A percentile compares a stretch with the other conserved stretches of the same genome.
Evolutionary conservation across 2,113 vertebrate genomes (phyloP).

Genomic region (Hippotragus niger): DNA sequence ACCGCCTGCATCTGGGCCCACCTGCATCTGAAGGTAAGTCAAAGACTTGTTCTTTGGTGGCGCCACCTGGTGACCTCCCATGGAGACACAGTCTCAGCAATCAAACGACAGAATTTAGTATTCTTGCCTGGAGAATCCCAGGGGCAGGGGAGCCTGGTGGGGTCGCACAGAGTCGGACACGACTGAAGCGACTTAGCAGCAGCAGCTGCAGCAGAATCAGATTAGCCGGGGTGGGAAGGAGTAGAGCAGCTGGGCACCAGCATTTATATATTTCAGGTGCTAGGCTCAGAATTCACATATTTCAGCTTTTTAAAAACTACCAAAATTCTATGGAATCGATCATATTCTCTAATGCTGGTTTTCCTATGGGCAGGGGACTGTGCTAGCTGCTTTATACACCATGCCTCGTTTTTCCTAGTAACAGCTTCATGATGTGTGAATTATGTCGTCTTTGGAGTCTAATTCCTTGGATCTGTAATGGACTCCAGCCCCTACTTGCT

Average conservation of each 20-base stretch:
- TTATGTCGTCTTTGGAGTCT: not conserved
- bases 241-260: not conserved
- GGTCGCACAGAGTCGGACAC: too few relatives aligned
- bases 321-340: not conserved
- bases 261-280: not conserved
- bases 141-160: too few relatives aligned
- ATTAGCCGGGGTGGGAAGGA: rapidly evolving
- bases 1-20: not conserved
- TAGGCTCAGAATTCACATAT: not conserved
- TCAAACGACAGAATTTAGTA: not conserved
- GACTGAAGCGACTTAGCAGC: too few relatives aligned
- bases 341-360: not conserved
- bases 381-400: not conserved
- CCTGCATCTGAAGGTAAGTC: conserved; percentile 17
- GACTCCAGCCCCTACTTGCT: not conserved
- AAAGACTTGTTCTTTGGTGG: conserved; percentile 54
- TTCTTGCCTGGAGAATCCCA: too few relatives aligned
- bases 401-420: not conserved
- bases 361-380: not conserved
- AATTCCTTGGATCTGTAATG: not conserved
- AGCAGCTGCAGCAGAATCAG: not conserved
- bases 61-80: conserved; percentile 55
- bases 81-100: not conserved
- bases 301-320: not conserved
- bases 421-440: not conserved